Conservation (phyloP, 2,888 invertebrate genomes). For the Xanthia togata region DNA sequence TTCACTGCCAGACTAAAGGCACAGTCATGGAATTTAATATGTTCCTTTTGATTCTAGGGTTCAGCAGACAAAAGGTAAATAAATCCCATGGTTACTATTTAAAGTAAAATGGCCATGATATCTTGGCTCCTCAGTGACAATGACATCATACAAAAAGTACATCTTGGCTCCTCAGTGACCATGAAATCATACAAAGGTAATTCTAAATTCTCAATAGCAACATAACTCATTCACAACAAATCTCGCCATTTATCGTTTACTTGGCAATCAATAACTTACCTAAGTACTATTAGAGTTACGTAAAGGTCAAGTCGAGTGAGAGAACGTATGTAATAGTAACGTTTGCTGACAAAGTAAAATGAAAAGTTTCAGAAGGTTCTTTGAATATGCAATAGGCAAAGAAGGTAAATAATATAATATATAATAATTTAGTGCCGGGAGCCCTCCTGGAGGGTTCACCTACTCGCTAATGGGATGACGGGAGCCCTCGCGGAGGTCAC, state of each 20-base stretch:
- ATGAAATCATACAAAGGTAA: constrained; percentile 15
- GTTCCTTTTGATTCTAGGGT: no score
- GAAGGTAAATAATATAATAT: no score
- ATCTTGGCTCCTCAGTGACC: neutral
- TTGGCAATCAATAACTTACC: constrained; percentile 64
- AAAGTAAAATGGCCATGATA: neutral
- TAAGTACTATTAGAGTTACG: constrained; percentile 58
- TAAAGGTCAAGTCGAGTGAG: constrained; percentile 66
- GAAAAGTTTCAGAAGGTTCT: constrained; percentile 15
- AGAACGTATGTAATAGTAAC: constrained; percentile 30
- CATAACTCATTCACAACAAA: constrained; percentile 10
- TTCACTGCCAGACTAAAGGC: no score
- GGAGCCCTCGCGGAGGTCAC: no score
- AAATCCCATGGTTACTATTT: no score
- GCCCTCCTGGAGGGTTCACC: no score
- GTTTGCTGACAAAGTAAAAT: neutral
- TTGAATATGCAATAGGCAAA: no score
- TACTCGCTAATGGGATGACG: no score
- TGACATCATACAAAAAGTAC: constrained; percentile 13
- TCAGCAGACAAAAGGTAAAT: no score
- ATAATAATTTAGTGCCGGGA: no score
- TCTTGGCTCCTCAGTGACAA: neutral
- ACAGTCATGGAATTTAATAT: no score
- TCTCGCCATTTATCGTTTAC: constrained; percentile 39
- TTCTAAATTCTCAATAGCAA: constrained; percentile 18